Conservation (phyloP, 1,140 invertebrate genomes). For the Antheraea mylitta region DNA sequence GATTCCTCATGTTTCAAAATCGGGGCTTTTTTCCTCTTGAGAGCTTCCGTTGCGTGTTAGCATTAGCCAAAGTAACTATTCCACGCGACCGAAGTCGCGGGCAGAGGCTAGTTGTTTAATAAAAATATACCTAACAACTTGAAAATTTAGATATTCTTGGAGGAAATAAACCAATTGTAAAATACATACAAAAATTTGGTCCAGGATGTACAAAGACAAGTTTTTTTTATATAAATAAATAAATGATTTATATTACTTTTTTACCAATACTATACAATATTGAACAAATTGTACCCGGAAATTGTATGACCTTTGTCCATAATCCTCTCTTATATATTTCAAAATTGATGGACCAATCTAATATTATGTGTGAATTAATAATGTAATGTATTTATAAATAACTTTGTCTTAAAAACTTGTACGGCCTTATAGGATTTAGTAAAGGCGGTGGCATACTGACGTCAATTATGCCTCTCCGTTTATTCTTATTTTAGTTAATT, state of each 20-base stretch:
- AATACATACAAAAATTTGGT: too few species aligned
- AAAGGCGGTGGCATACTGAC: not conserved
- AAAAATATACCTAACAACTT: too few species aligned
- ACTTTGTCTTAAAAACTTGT: not conserved
- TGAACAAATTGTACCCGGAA: not conserved
- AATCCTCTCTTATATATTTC: slow-evolving; percentile 1
- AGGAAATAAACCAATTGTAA: too few species aligned
- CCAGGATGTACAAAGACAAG: too few species aligned
- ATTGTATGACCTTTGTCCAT: not conserved
- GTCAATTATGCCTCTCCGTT: not conserved
- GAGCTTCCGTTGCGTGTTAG: too few species aligned
- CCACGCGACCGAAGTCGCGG: too few species aligned
- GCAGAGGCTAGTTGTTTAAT: too few species aligned
- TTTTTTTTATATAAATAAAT: too few species aligned
- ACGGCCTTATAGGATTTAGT: not conserved
- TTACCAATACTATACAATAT: not conserved
- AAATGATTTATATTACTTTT: not conserved
- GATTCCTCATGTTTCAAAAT: too few species aligned
- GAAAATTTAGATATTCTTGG: too few species aligned
- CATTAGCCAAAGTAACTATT: too few species aligned
- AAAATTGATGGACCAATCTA: not conserved
- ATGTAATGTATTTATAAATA: not conserved
- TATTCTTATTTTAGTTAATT: not conserved
- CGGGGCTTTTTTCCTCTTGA: too few species aligned
- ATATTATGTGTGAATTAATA: not conserved